Evolutionary conservation across 2,797 vertebrate genomes (phyloP).

Genomic region (Phataginus tetradactyla): DNA sequence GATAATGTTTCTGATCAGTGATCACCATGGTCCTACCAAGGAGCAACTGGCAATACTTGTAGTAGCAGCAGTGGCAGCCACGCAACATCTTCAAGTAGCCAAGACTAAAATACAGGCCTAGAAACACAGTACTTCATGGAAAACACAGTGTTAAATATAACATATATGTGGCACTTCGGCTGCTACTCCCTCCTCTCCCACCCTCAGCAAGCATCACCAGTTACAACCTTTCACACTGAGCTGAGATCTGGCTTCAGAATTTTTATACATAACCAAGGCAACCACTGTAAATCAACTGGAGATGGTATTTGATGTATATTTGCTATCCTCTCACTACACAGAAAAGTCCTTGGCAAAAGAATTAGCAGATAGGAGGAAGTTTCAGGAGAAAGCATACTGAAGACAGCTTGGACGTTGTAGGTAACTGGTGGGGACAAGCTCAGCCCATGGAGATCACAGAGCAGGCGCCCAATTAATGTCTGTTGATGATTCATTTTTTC

Average conservation of each 20-base stretch:
- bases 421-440: conserved; percentile 54
- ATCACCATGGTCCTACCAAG: conserved; percentile 31
- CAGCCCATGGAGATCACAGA: conserved; percentile 75
- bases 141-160: conserved; percentile 28
- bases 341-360: conserved; percentile 6
- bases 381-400: conserved; percentile 48
- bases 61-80: not conserved
- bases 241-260: not conserved
- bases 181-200: not conserved
- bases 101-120: conserved; percentile 41
- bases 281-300: not conserved
- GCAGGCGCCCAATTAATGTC: conserved; percentile 77
- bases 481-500: conserved; percentile 79
- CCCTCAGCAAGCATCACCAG: not conserved
- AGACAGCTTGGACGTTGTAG: conserved; percentile 55
- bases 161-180: not conserved
- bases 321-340: conserved; percentile 23
- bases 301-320: not conserved
- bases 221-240: conserved; percentile 9
- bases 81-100: conserved; percentile 33
- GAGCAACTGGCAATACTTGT: conserved; percentile 35
- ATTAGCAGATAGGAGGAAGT: conserved; percentile 39
- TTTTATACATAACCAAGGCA: conserved; percentile 23
- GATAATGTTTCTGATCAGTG: conserved; percentile 18
- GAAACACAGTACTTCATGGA: conserved; percentile 41